These are phyloP conservation scores for Drosophila littoralis DNA, from an alignment of 1,140 invertebrate genomes.

Conservation along the genomic window DNA sequence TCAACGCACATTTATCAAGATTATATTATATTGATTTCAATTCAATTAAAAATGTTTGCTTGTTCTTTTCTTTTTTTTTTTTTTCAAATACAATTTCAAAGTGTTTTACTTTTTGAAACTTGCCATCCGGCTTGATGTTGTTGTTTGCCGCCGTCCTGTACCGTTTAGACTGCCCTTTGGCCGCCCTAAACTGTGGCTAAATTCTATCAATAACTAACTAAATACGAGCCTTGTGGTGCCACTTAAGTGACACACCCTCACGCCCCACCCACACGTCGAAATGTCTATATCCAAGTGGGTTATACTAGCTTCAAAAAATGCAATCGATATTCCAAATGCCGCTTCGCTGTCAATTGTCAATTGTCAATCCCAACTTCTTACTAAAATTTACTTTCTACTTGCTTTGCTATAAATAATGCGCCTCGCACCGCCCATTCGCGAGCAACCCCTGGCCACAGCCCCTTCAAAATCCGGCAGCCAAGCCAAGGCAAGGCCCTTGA, in stretches of 20 bases:
- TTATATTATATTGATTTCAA: neutral
- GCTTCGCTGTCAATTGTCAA: neutral
- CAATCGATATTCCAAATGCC: neutral
- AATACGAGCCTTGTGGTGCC: constrained; percentile 1
- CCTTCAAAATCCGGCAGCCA: neutral
- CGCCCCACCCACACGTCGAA: neutral
- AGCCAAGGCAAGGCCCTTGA: neutral
- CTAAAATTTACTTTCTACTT: neutral
- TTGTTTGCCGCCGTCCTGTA: neutral
- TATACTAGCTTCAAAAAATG: neutral
- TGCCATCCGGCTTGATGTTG: neutral
- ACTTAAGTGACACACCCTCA: too few species aligned
- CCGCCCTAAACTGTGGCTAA: neutral
- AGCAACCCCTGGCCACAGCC: neutral
- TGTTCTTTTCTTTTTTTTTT: too few species aligned
- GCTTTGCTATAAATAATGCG: neutral
- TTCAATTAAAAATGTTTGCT: neutral
- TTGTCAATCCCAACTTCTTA: neutral
- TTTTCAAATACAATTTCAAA: neutral
- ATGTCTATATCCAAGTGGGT: neutral
- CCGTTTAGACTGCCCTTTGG: neutral
- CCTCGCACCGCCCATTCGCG: too few species aligned
- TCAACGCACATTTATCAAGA: neutral
- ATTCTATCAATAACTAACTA: constrained; percentile 29
- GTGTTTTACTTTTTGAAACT: neutral